Percentiles rank a stretch among this genome's conserved stretches.
Conservation (phyloP, 1,140 invertebrate genomes). For the Calycopis cecrops region DNA sequence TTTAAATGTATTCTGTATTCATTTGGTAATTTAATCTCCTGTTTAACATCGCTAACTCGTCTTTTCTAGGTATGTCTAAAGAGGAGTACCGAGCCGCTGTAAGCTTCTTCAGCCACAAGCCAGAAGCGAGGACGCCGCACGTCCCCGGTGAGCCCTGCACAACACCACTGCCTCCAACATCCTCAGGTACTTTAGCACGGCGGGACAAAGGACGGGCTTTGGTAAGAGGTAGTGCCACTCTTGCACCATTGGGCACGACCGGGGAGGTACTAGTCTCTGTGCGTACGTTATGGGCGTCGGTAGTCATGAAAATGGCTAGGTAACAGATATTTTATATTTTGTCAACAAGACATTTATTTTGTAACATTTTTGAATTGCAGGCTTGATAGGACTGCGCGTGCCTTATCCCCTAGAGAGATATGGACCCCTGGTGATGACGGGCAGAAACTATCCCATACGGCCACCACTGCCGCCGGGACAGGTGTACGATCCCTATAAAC, state of each 20-base stretch:
- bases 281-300: no score
- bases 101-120: slow-evolving; percentile 45
- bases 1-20: no score
- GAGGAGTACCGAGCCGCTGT: slow-evolving; percentile 54
- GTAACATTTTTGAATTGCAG: slow-evolving; percentile 27
- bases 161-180: slow-evolving; percentile 41
- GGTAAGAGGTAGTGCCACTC: no score
- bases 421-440: slow-evolving; percentile 47
- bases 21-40: no score
- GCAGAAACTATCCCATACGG: slow-evolving; percentile 43
- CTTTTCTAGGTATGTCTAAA: slow-evolving; percentile 40
- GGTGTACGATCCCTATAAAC: slow-evolving; percentile 63
- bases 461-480: slow-evolving; percentile 49
- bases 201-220: no score
- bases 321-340: no score
- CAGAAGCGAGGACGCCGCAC: slow-evolving; percentile 36
- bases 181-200: slow-evolving; percentile 48
- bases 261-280: no score
- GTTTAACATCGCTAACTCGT: no score
- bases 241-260: no score
- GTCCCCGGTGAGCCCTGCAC: slow-evolving; percentile 49
- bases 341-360: neutral
- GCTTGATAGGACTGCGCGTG: slow-evolving; percentile 54
- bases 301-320: no score
- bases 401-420: slow-evolving; percentile 47